Base-by-base conservation (phyloP, 2,113 vertebrate species). In the Nothocercus nigrocapillus region DNA sequence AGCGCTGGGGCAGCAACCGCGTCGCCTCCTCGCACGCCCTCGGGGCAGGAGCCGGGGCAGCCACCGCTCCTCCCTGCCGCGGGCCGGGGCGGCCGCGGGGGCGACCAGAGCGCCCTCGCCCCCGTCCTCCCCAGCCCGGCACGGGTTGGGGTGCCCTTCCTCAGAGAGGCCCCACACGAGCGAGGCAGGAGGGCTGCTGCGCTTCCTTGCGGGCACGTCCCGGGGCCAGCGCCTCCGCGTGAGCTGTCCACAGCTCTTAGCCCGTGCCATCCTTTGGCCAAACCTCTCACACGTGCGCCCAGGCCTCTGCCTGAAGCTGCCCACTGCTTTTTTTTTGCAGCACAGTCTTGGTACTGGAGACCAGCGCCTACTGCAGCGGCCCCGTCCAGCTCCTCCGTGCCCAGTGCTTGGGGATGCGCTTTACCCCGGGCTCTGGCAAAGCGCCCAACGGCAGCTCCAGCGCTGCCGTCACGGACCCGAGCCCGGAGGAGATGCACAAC, bases 231-330 rank as follows among this genome's bases (percentile, higher is more conserved):
- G 6, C 3, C 4, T 51, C n/a, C 58, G 42, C 56, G 18, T 11
- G 51, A 40, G 38, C 32, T 8, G 17, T n/a, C 73, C 28, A 36
- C 20, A 3, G 0, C 1, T 1, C n/a, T 74, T 36, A 45, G 20
- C 36, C 36, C 45, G 5, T 54, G n/a, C 36, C 45, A 13, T 73
- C 66, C 49, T 83, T 78, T 8, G 7, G 34, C 85, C 63, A 69
- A 89, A 47, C n/a, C 0, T 0, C 72, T 47, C 0, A 2, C 28
- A 44, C 1, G 0, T 11, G 56, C 0, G 0, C 7, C 44, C 32
- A 24, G 40, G n/a, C 54, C 34, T 61, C 47, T 34, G 24, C 34
- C 3, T 1, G 32, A 83, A 80, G 19, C 42, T 42, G 16, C 47
- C 49, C 49, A 24, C 4, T 11, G 21, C 7, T 44, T 44, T 20